Percentiles rank a stretch among this genome's conserved stretches.
phyloP scores from a whole-genome alignment of 2,888 invertebrate species.

The Pyrrhia umbra region DNA sequence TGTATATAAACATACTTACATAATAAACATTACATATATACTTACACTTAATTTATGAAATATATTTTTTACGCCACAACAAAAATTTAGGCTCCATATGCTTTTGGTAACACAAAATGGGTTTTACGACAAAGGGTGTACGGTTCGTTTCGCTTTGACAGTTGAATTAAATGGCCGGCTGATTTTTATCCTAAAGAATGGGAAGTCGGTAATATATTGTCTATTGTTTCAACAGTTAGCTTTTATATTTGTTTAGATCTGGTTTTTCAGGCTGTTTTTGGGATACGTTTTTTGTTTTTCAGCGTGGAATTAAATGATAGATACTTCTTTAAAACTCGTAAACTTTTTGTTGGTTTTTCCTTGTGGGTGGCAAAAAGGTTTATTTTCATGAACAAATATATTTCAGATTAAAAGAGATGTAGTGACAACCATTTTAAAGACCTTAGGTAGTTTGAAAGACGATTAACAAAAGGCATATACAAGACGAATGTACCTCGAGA shows the following conservation, averaged over 20 bases:
- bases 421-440: too few relatives aligned
- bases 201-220: conserved; percentile 48
- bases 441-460: too few relatives aligned
- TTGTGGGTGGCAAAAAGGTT: neutral
- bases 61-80: conserved; percentile 26
- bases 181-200: conserved; percentile 43
- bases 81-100: conserved; percentile 28
- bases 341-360: neutral
- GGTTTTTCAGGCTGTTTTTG: conserved; percentile 21
- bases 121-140: conserved; percentile 34
- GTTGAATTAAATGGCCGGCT: conserved; percentile 45
- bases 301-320: neutral
- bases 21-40: conserved; percentile 5
- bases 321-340: neutral
- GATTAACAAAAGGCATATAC: neutral
- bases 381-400: neutral
- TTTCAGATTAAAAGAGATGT: neutral
- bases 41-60: conserved; percentile 47
- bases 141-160: conserved; percentile 42
- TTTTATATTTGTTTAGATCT: conserved; percentile 44
- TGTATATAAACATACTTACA: conserved; percentile 1
- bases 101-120: conserved; percentile 28
- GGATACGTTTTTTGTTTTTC: conserved; percentile 5
- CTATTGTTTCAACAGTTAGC: conserved; percentile 46
- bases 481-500: neutral